Conservation (phyloP, 2,888 invertebrate species). For the Spialia ferax region DNA sequence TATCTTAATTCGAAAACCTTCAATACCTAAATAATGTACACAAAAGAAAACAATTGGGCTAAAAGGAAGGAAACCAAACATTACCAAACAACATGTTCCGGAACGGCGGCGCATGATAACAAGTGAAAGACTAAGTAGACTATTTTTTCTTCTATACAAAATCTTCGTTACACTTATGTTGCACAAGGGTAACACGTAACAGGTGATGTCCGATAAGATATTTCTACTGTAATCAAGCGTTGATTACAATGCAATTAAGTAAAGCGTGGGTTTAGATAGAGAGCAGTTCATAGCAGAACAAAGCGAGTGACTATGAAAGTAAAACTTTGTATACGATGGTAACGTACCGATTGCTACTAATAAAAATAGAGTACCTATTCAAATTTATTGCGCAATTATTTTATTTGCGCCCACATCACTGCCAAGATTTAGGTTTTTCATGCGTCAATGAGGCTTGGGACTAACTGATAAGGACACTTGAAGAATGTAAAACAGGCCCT, state of each 20-base stretch:
- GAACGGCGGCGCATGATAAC: conserved; percentile 3
- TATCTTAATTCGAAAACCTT: no score
- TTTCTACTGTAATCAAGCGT: conserved; percentile 22
- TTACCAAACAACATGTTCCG: conserved; percentile 18
- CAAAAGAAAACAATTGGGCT: no score
- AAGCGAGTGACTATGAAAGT: neutral
- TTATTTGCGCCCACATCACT: no score
- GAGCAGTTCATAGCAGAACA: neutral
- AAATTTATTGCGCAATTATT: no score
- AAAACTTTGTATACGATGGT: neutral
- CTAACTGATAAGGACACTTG: no score
- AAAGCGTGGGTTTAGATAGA: neutral
- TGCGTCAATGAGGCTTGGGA: no score
- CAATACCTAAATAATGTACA: no score
- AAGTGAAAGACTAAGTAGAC: conserved; percentile 18
- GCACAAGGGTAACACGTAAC: conserved; percentile 27
- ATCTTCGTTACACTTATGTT: conserved; percentile 16
- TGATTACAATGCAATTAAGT: conserved; percentile 21
- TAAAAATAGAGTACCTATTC: no score
- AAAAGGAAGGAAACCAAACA: conserved; percentile 19
- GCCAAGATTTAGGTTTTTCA: no score
- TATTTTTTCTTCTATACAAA: conserved; percentile 13
- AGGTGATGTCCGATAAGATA: conserved; percentile 37
- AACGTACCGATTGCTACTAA: no score
- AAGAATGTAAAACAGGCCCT: no score